phyloP scores from a whole-genome alignment of 2,797 vertebrate genomes.

The Amblyopsis hoosieri region DNA sequence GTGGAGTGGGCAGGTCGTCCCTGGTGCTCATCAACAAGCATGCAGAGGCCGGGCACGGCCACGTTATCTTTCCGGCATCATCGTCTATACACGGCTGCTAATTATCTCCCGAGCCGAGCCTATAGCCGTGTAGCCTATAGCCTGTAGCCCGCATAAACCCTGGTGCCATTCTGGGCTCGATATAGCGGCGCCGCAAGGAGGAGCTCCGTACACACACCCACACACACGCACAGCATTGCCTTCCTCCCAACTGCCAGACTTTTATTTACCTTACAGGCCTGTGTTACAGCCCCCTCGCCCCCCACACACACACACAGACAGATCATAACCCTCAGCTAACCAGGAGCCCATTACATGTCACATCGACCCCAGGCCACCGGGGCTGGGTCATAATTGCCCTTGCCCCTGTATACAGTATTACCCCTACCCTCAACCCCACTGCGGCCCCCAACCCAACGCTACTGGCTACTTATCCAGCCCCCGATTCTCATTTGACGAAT shows the following conservation, averaged over 20 bases:
- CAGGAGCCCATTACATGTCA: constrained; percentile 8
- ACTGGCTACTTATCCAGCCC: background rate
- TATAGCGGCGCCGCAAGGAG: too few species aligned
- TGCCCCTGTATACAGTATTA: constrained; percentile 11
- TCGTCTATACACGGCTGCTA: constrained; percentile 52
- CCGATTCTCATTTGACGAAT: background rate
- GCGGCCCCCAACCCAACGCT: background rate
- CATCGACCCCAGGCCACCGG: constrained; percentile 1
- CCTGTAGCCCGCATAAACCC: too few species aligned
- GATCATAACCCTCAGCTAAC: constrained; percentile 6
- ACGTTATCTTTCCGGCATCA: constrained; percentile 50
- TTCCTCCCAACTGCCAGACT: constrained; percentile 36
- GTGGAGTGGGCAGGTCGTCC: constrained; percentile 83
- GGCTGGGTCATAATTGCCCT: constrained; percentile 10
- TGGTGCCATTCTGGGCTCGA: too few species aligned
- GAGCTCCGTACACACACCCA: too few species aligned
- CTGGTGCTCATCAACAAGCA: constrained; percentile 74
- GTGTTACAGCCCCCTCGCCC: constrained; percentile 42
- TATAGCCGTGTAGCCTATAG: background rate
- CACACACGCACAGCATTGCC: constrained; percentile 33
- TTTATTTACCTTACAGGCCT: constrained; percentile 59
- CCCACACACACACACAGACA: constrained; percentile 5
- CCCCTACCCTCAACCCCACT: constrained; percentile 13
- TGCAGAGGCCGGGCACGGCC: constrained; percentile 55
- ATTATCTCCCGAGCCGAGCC: constrained; percentile 71